A percentile compares a stretch with the other conserved stretches of the same genome.
Evolutionary conservation across 2,113 vertebrate species (phyloP).

Genomic region (Erpornis zantholeuca): DNA sequence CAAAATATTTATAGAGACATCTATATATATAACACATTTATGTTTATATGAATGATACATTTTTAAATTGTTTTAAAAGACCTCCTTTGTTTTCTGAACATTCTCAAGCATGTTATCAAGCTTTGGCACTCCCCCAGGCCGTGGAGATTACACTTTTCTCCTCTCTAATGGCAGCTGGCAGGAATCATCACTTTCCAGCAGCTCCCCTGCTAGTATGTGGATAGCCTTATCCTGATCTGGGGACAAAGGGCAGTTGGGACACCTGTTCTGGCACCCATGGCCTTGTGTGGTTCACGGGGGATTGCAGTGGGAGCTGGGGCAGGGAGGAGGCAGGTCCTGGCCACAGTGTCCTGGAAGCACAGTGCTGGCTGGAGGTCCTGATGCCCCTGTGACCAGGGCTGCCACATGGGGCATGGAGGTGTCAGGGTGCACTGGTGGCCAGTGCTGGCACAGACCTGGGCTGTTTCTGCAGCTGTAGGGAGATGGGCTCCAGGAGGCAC

Average conservation of each 20-base stretch:
- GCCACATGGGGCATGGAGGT: rapidly evolving
- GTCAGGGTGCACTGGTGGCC: background rate
- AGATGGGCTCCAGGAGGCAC: background rate
- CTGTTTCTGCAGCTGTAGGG: rapidly evolving
- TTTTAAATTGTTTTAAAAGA: background rate
- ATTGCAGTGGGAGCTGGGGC: background rate
- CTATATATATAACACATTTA: background rate
- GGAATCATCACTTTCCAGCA: background rate
- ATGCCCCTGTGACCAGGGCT: background rate
- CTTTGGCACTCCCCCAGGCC: background rate
- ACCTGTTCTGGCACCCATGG: background rate
- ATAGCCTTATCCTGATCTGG: background rate
- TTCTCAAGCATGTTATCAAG: background rate
- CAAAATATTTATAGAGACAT: background rate
- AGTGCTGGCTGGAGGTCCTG: background rate
- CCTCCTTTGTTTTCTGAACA: background rate
- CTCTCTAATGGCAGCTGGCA: background rate
- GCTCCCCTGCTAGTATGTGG: background rate
- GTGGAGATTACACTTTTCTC: background rate
- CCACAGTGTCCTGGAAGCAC: background rate
- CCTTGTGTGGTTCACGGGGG: rapidly evolving
- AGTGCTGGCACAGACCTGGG: background rate
- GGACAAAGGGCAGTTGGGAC: background rate
- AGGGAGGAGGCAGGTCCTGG: background rate
- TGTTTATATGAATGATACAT: background rate